Conservation (phyloP, 2,113 vertebrate species). For the Ranitomeya imitator region DNA sequence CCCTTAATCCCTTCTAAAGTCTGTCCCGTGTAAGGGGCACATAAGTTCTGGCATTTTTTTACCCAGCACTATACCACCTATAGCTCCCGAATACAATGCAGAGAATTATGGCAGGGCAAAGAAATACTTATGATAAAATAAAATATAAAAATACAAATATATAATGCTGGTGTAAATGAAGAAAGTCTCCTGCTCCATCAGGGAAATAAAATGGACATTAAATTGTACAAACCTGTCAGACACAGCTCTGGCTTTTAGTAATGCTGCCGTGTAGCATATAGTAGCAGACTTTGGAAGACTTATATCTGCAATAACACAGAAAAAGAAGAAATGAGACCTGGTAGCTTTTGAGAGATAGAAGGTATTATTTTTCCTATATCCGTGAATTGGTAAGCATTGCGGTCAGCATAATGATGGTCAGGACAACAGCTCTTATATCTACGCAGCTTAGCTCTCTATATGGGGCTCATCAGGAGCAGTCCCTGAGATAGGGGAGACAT, state of each 20-base stretch:
- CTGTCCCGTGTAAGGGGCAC: too few relatives aligned
- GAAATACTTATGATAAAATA: too few relatives aligned
- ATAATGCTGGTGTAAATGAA: too few relatives aligned
- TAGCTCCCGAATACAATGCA: background rate
- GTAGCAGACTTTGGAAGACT: constrained; percentile 98
- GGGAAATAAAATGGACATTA: background rate
- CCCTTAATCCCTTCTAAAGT: background rate
- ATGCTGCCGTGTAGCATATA: constrained; percentile 98
- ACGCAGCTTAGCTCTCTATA: background rate
- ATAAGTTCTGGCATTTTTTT: background rate
- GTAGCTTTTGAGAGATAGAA: background rate
- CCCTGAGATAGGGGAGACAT: too few relatives aligned
- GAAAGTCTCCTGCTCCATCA: background rate
- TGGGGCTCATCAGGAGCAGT: too few relatives aligned
- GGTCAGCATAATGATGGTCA: background rate
- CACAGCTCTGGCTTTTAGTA: constrained; percentile 96
- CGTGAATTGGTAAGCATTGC: background rate
- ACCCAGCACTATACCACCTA: background rate
- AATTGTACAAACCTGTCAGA: constrained; percentile 90
- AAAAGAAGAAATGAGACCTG: background rate
- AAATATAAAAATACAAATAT: background rate
- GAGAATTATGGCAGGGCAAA: background rate
- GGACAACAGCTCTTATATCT: background rate
- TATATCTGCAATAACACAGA: constrained; percentile 81
- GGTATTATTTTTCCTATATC: background rate